A percentile compares a stretch with the other conserved stretches of the same genome.
Conservation (phyloP, 2,888 invertebrate species). For the Orchesellides sinensis region DNA sequence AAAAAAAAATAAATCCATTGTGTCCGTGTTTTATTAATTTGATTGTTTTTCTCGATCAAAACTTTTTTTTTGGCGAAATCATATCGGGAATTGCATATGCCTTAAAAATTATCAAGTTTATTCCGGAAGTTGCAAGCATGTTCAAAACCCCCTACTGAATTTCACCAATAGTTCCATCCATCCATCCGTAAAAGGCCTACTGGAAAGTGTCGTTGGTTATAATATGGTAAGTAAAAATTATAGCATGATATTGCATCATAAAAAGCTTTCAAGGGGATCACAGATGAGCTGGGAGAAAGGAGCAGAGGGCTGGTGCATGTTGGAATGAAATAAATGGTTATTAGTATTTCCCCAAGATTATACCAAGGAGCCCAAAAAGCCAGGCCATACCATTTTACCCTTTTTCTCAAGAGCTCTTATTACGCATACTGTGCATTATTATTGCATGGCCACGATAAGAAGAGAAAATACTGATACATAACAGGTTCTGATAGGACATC, state of each 20-base stretch:
- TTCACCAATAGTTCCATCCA: too few relatives aligned
- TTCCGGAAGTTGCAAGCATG: too few relatives aligned
- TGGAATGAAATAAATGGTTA: slow-evolving; percentile 50
- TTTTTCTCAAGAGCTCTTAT: not conserved
- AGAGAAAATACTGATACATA: too few relatives aligned
- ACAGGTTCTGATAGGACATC: too few relatives aligned
- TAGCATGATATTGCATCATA: too few relatives aligned
- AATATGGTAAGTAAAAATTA: slow-evolving; percentile 41
- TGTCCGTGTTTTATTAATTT: not conserved
- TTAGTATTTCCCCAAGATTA: slow-evolving; percentile 48
- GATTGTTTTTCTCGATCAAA: not conserved
- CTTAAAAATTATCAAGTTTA: too few relatives aligned
- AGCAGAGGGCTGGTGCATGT: too few relatives aligned
- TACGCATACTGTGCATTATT: not conserved
- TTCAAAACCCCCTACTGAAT: too few relatives aligned
- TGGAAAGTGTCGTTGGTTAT: not conserved
- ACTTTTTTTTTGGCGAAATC: not conserved
- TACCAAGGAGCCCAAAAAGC: slow-evolving; percentile 12
- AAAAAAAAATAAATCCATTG: too few relatives aligned
- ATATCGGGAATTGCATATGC: too few relatives aligned
- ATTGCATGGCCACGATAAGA: too few relatives aligned
- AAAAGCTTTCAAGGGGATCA: slow-evolving; percentile 42
- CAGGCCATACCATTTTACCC: not conserved
- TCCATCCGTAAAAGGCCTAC: too few relatives aligned
- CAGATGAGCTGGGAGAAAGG: slow-evolving; percentile 48